These are phyloP conservation scores for Drosophila nebulosa DNA, from an alignment of 1,140 invertebrate species.

Conservation along the genomic window DNA sequence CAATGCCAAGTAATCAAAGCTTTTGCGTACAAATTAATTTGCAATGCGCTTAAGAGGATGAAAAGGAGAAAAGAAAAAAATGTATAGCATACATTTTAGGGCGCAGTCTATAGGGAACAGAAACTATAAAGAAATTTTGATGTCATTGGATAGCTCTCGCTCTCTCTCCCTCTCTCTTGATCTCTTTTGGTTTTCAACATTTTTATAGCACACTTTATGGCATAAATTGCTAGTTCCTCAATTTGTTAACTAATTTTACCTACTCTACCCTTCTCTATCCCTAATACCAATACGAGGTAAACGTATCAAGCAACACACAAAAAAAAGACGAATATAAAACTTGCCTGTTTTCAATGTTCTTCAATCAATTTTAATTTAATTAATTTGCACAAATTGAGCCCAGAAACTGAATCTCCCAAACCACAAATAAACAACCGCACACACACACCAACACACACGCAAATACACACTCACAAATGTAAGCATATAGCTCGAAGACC, in stretches of 20 bases:
- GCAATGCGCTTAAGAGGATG: no score
- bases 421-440: conserved; percentile 18
- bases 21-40: no score
- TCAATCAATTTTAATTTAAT: conserved; percentile 75
- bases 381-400: conserved; percentile 48
- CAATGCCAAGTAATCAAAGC: conserved; percentile 3
- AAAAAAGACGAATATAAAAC: not conserved
- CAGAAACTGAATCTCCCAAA: conserved; percentile 8
- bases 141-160: no score
- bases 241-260: not conserved
- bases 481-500: conserved; percentile 4
- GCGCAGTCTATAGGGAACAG: no score
- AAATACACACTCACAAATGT: conserved; percentile 2
- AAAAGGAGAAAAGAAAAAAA: no score
- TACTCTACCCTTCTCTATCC: not conserved
- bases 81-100: not conserved
- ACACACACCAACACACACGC: conserved; percentile 10
- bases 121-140: no score
- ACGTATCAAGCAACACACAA: not conserved
- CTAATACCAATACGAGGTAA: no score
- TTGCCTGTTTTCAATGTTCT: conserved; percentile 46
- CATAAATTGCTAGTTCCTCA: no score
- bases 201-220: no score
- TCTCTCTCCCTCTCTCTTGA: no score
- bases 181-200: no score